Conservation (phyloP, 2,888 invertebrate genomes). For the Galerucella nymphaeae region DNA sequence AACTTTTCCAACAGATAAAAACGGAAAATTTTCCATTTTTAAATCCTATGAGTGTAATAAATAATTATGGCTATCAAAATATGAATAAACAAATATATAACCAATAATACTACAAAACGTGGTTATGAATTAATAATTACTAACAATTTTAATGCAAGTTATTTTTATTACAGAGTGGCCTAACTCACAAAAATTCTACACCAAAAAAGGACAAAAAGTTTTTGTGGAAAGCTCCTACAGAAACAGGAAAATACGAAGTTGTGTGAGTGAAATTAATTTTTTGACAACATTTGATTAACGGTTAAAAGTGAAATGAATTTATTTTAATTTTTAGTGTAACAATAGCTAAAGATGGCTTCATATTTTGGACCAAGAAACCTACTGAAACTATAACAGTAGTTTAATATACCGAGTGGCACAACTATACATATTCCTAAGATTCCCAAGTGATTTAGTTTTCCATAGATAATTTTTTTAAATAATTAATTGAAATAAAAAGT, state of each 20-base stretch:
- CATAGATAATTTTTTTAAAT: too few relatives aligned
- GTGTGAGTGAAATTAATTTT: slow-evolving; percentile 65
- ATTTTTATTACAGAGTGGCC: slow-evolving; percentile 69
- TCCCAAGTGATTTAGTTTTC: background rate
- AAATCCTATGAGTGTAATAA: too few relatives aligned
- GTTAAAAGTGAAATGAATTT: too few relatives aligned
- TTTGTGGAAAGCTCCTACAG: slow-evolving; percentile 76
- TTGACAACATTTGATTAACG: too few relatives aligned
- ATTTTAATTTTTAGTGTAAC: slow-evolving; percentile 70
- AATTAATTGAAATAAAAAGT: background rate
- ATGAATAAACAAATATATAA: too few relatives aligned
- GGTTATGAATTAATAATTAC: too few relatives aligned
- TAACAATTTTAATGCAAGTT: background rate
- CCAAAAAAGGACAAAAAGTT: slow-evolving; percentile 69
- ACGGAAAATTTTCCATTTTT: too few relatives aligned
- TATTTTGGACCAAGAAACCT: slow-evolving; percentile 78
- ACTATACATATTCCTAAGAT: background rate
- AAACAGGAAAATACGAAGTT: slow-evolving; percentile 72
- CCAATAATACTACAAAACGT: too few relatives aligned
- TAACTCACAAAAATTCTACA: slow-evolving; percentile 77
- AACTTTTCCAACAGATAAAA: too few relatives aligned
- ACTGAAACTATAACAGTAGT: slow-evolving; percentile 71
- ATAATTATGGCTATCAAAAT: too few relatives aligned
- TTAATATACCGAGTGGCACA: slow-evolving; percentile 28
- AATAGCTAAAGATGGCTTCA: slow-evolving; percentile 74